Base-by-base conservation (phyloP, 2,797 vertebrate genomes). In the Pogoniulus pusillus region DNA sequence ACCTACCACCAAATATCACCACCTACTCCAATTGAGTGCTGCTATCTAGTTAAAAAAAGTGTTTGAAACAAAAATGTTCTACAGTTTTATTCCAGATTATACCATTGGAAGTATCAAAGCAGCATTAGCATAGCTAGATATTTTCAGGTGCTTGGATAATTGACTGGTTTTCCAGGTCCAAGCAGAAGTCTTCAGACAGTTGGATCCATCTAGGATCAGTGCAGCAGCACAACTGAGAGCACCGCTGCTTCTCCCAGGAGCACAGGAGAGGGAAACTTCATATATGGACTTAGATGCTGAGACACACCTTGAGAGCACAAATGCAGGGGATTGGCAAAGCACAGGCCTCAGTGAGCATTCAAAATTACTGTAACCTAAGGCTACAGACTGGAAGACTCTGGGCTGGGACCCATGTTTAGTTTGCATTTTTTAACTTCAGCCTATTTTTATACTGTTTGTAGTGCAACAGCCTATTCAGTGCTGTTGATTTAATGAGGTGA, bases 401-500 rank as follows among this genome's bases (percentile, higher is more conserved):
- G 12, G 30, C 47, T 89, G 62, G 32, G 34, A 80, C 82, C 45
- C 14, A 5, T 70, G 23, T 85, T 62, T 60, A 57, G 75, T 65
- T 93, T 80, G 39, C 53, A 24, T 70, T 74, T 85, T 82, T 65
- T 45, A 72, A 69, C 34, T 85, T 86, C 5, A 45, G 10, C 23
- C 7, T 80, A 26, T 3, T 88, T 88, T 91, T 55, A n/a, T 59
- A n/a, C 58, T 82, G 59, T 79, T 92, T 89, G 34, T 85, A 83
- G 62, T 82, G 14, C 59, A 91, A 53, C 78, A 79, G 55, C 34
- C 27, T 92, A 1, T 77, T 74, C 24, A 14, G 0, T 71, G 59
- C 78, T 72, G 47, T 59, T 85, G 74, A 80, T 89, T 89, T 80
- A 87, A 89, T 78, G 55, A 55, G 41, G 35, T 80, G 62, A 85